Evolutionary conservation across 30 jellyfish, hydroid and myxozoan genomes (phyloP), one percentile per base, ranked within the genome.

Genomic region (Haliclystus octoradiatus): DNA sequence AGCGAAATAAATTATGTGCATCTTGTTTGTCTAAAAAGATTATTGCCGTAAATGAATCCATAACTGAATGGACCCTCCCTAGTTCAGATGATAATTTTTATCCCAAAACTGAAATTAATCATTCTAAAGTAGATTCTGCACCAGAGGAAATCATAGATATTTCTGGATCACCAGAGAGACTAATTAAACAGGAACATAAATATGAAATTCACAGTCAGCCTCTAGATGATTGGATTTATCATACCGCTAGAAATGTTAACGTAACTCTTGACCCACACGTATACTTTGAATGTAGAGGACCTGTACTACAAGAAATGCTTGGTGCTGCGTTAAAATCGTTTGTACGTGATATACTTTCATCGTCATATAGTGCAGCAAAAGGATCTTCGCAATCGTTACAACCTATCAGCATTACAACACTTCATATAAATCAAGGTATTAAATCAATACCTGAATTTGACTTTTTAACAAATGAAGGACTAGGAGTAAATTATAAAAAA

Each of bases 271-370:
- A 84, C 12, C 33, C 90, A 27, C 33, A 66, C 53, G 49, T 24
- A 22, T 32, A 33, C 19, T 33, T 62, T 23, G 83, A 76, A 3
- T 46, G 49, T 9, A 60, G 64, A 60, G 73, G 71, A 7, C 95
- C 98, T 28, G 62, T 89, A 9, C 65, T 81, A 75, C 94, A 82
- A 35, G 81, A 72, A 28, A 65, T 89, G 85, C 68, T 89, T 40
- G 51, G 69, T 19, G 51, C 50, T 1, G 91, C 93, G 9, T 70
- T 89, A 86, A 89, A 81, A 51, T 40, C 76, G 4, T 74, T 89
- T 31, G 67, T 73, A 23, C 69, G 66, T 26, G 95, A 89, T 31
- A 49, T 89, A 0, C 26, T 89, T 15, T 66, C 86, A 14, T 33
- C 31, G 28, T 26, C 88, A 1, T 65, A 71, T 31, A 40, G 73